Conservation (phyloP, 2,113 vertebrate genomes). For the Anoplopoma fimbria region DNA sequence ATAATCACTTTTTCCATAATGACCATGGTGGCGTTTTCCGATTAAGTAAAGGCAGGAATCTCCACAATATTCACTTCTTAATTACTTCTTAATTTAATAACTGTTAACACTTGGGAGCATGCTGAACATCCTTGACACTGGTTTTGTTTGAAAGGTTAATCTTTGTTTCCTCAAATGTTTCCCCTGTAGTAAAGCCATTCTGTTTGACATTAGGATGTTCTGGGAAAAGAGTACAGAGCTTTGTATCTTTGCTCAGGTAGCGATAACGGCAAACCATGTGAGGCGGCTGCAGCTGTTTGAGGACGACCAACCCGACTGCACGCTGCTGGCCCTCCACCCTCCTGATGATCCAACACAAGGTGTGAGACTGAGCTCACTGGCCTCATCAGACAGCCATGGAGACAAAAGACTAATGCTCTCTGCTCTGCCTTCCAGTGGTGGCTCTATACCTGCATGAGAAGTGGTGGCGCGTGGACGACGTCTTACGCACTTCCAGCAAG, state of each 20-base stretch:
- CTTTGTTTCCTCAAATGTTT: background rate
- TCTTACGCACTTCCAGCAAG: conserved; percentile 84
- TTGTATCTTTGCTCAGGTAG: conserved; percentile 63
- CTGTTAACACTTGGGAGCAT: background rate
- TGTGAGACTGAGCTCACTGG: conserved; percentile 4
- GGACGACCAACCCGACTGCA: conserved; percentile 53
- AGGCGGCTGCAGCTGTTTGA: conserved; percentile 75
- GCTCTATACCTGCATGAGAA: conserved; percentile 85
- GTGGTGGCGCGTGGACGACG: conserved; percentile 89
- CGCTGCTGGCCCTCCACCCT: conserved; percentile 72
- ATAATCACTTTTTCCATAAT: background rate
- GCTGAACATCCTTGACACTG: background rate
- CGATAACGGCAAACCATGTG: conserved; percentile 64
- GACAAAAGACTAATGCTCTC: background rate
- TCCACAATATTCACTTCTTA: background rate
- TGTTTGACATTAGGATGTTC: background rate
- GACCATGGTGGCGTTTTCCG: background rate
- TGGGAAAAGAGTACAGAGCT: background rate
- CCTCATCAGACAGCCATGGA: background rate
- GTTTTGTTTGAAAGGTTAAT: background rate
- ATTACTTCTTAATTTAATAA: background rate
- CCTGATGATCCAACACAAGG: conserved; percentile 70
- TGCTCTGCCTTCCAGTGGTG: conserved; percentile 80
- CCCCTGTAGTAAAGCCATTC: background rate
- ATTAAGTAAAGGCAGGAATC: background rate